Conservation (phyloP, 2,113 vertebrate genomes). For the Mustelus asterias region DNA sequence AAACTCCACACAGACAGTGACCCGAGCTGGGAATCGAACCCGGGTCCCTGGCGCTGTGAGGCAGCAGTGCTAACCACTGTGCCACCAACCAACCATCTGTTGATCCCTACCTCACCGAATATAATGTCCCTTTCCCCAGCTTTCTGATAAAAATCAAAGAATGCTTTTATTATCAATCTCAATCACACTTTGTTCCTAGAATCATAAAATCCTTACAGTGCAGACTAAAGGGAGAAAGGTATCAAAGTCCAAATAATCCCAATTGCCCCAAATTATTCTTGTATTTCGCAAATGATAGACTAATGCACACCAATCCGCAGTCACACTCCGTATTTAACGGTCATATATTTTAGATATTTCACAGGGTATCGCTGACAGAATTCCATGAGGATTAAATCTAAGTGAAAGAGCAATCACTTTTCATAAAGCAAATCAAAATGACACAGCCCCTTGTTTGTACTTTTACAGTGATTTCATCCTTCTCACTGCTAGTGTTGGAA, state of each 20-base stretch:
- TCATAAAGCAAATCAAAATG: conserved; percentile 28
- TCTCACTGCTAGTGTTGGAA: conserved; percentile 10
- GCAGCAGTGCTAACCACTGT: no score
- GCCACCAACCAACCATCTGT: background rate
- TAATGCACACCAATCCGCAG: background rate
- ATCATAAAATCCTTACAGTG: no score
- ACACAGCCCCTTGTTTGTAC: background rate
- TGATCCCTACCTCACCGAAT: background rate
- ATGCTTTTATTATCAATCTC: background rate
- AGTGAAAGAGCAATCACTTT: conserved; percentile 30
- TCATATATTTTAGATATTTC: background rate
- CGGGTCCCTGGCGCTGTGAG: no score
- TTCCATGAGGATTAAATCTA: conserved; percentile 11
- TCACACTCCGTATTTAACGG: background rate
- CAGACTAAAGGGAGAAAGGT: background rate
- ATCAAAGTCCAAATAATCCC: background rate
- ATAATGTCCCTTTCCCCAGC: background rate
- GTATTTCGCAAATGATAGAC: background rate
- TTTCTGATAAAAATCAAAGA: background rate
- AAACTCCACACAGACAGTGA: no score
- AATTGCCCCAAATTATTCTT: background rate
- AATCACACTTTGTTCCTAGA: background rate
- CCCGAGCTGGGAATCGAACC: no score
- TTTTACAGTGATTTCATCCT: conserved; percentile 25
- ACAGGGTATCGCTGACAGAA: background rate